Evolutionary conservation across 1,140 invertebrate species (phyloP), one percentile per base, ranked within the genome.

Genomic region (Polyergus mexicanus): DNA sequence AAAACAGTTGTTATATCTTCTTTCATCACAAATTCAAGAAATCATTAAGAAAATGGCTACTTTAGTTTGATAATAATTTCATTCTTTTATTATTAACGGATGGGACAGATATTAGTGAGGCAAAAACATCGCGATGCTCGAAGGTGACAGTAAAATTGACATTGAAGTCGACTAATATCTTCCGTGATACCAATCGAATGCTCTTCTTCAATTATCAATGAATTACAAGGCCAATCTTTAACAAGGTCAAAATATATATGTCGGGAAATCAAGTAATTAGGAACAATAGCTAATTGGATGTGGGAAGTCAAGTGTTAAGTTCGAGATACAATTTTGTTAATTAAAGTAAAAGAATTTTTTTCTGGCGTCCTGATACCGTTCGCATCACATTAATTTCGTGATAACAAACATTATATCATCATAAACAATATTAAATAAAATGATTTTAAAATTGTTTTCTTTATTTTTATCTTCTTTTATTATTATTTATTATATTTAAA

Each of bases 121-220:
- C n/a, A 75, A 22, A 38, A 32, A n/a, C 35, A 7, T 54, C 0
- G 28, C 32, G 44, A 66, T n/a, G 62, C 19, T 47, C 32, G 41
- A 32, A 78, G n/a, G 41, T 35, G 32, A 22, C 60, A 41, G 32
- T 19, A 60, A 62, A 60, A 22, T 66, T 78, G 75, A 68, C 62
- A 47, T 80, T 44, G 22, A 78, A 66, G 62, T 68, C 32, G 25
- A 28, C 28, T 76, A 76, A 28, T 62, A 25, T 68, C 63, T 66
- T 51, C 54, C 19, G 19, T 58, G 41, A 63, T 78, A 38, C 5
- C 84, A 76, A 88, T 87, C 74, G 86, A 90, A 74, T 32, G 28
- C 7, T 35, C 25, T 47, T 66, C 62, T 62, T 84, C 68, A 88
- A 89, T 86, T 88, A 89, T 90, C 77, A 89, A 90, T 90, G 88